phyloP scores from a whole-genome alignment of 2,113 vertebrate species.

The Cryptoleucopteryx plumbea region DNA sequence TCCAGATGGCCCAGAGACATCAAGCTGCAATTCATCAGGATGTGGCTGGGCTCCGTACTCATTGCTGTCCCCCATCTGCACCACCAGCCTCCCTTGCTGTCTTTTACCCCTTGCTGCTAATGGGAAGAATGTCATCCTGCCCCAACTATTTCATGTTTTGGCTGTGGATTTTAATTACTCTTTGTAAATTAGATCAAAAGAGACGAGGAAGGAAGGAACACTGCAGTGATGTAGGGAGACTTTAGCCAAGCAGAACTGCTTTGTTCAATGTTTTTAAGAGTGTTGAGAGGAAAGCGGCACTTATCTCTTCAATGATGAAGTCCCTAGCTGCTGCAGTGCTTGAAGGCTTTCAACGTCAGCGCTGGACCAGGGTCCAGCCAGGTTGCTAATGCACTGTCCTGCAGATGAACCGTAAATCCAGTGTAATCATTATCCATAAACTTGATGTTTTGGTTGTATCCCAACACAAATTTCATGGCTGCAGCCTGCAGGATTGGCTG shows the following conservation, averaged over 20 bases:
- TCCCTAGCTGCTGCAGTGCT: neutral
- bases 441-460: neutral
- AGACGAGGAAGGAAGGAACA: neutral
- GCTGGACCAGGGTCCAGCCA: neutral
- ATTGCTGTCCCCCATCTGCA: neutral
- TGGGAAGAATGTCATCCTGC: neutral
- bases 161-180: neutral
- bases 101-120: neutral
- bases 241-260: neutral
- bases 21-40: neutral
- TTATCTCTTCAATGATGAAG: neutral
- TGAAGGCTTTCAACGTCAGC: neutral
- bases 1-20: neutral
- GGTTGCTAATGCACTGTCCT: neutral
- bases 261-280: neutral
- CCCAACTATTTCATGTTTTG: neutral
- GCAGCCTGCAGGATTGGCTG: neutral
- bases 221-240: neutral
- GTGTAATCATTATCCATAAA: neutral
- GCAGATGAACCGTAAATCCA: neutral
- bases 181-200: neutral
- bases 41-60: neutral
- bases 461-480: neutral
- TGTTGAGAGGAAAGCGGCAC: neutral
- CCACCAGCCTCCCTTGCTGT: neutral